Percentiles rank a stretch among this genome's conserved stretches.
phyloP scores from a whole-genome alignment of 2,113 vertebrate species.

The Helogale parvula region DNA sequence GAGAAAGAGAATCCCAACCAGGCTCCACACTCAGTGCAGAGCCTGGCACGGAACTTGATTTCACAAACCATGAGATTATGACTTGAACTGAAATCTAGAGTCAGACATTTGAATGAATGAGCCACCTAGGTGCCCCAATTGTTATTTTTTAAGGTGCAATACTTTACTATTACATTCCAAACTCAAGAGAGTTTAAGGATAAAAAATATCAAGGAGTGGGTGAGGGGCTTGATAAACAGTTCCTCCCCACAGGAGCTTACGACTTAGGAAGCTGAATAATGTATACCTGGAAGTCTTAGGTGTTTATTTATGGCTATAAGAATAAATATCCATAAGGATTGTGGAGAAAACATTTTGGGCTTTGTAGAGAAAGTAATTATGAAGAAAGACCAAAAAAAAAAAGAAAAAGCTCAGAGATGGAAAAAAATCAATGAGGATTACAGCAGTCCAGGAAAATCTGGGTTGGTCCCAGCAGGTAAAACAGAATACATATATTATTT shows the following conservation, averaged over 20 bases:
- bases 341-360: background rate
- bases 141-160: background rate
- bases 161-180: fast-evolving
- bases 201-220: background rate
- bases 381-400: background rate
- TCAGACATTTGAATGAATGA: too few species aligned
- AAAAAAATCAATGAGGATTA: background rate
- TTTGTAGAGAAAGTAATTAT: background rate
- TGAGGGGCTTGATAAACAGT: background rate
- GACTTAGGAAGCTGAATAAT: background rate
- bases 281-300: background rate
- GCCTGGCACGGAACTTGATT: too few species aligned
- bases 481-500: fast-evolving
- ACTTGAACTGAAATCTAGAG: too few species aligned
- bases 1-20: too few species aligned
- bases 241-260: background rate
- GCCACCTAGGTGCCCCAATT: too few species aligned
- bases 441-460: background rate
- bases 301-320: background rate
- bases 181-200: background rate
- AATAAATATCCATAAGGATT: background rate
- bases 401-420: background rate
- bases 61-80: too few species aligned
- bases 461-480: too few species aligned
- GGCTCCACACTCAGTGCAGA: too few species aligned